phyloP scores from a whole-genome alignment of 2,797 vertebrate genomes.

The Rhincodon typus region DNA sequence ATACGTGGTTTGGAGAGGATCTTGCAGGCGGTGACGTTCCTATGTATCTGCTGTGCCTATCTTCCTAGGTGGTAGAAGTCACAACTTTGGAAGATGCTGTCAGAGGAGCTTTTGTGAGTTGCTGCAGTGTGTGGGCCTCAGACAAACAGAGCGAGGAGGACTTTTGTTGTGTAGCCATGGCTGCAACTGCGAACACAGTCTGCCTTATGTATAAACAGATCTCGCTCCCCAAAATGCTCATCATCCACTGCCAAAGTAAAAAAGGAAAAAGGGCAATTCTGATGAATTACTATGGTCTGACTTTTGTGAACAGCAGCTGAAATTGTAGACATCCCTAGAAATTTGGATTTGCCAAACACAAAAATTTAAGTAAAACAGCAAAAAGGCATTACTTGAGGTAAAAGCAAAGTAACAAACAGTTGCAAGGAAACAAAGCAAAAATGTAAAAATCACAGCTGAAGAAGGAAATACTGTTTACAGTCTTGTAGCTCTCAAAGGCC shows the following conservation, averaged over 20 bases:
- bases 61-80: too few relatives aligned
- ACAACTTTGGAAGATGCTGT: too few relatives aligned
- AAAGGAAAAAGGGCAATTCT: neutral
- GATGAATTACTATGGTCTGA: neutral
- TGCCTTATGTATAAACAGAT: neutral
- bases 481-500: neutral
- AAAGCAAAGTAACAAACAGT: neutral
- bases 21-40: too few relatives aligned
- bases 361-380: neutral
- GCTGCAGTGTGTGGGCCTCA: neutral
- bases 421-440: neutral
- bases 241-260: neutral
- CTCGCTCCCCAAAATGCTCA: neutral
- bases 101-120: too few relatives aligned
- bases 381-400: neutral
- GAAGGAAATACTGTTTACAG: neutral
- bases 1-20: too few relatives aligned
- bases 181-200: neutral
- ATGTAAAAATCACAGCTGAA: neutral
- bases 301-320: neutral
- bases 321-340: neutral
- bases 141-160: neutral
- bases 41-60: too few relatives aligned
- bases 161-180: neutral
- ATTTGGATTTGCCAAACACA: neutral